These are phyloP conservation scores for Entomobrya multifasciata DNA, from an alignment of 2,888 invertebrate genomes.

Conservation along the genomic window DNA sequence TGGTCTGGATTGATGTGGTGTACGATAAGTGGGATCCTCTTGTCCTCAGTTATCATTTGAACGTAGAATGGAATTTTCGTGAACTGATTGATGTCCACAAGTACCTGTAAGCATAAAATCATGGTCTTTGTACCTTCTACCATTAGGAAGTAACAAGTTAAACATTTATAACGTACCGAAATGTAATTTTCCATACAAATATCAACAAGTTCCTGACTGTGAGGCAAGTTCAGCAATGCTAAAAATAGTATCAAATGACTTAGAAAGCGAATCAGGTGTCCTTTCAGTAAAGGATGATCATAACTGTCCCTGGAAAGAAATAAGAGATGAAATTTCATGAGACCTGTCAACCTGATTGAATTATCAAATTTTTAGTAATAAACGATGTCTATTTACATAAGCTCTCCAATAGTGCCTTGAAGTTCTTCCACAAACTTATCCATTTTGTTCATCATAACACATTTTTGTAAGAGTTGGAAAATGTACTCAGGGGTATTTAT, in stretches of 20 bases:
- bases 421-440: slow-evolving; percentile 59
- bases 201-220: slow-evolving; percentile 72
- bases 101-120: slow-evolving; percentile 61
- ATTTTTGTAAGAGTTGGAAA: slow-evolving; percentile 71
- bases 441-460: slow-evolving; percentile 74
- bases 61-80: slow-evolving; percentile 77
- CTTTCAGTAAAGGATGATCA: slow-evolving; percentile 65
- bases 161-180: no score
- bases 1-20: slow-evolving; percentile 71
- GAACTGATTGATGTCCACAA: slow-evolving; percentile 71
- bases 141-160: no score
- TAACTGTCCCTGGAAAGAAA: slow-evolving; percentile 53
- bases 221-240: slow-evolving; percentile 66
- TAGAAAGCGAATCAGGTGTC: slow-evolving; percentile 74
- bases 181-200: slow-evolving; percentile 73
- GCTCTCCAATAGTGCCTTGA: neutral
- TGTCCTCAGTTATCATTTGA: slow-evolving; percentile 69
- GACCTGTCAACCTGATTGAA: no score
- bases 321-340: slow-evolving; percentile 8
- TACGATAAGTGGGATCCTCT: slow-evolving; percentile 74
- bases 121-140: no score
- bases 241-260: slow-evolving; percentile 76
- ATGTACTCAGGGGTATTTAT: slow-evolving; percentile 51
- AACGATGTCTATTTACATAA: slow-evolving; percentile 49
- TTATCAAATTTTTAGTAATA: neutral